Conservation (phyloP, 2,888 invertebrate species). For the Neoaliturus tenellus region DNA sequence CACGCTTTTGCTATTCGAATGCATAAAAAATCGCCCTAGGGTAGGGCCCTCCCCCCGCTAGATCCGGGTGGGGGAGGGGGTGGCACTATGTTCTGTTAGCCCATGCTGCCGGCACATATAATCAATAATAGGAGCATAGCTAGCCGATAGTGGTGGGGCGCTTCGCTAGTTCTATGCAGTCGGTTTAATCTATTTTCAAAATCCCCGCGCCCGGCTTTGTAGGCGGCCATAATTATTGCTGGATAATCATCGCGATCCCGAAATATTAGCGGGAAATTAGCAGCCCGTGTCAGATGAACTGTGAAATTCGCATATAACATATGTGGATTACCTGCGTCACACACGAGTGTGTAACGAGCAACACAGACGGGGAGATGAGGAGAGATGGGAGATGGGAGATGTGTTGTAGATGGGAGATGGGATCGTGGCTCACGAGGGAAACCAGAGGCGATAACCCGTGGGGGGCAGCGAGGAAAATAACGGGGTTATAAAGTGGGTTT, state of each 20-base stretch:
- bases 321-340: not conserved
- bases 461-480: too few relatives aligned
- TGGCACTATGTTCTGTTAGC: conserved; percentile 50
- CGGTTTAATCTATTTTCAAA: conserved; percentile 51
- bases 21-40: conserved; percentile 51
- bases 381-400: not conserved
- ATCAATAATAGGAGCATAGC: conserved; percentile 58
- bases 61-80: not conserved
- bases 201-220: not conserved
- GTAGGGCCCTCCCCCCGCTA: conserved; percentile 51
- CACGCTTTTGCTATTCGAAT: conserved; percentile 15
- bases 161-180: conserved; percentile 43
- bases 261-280: conserved; percentile 37
- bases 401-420: not conserved
- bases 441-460: not conserved
- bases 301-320: conserved; percentile 19
- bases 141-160: conserved; percentile 44
- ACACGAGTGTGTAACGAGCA: not conserved
- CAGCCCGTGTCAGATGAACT: conserved; percentile 28
- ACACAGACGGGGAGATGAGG: not conserved
- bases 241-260: conserved; percentile 1
- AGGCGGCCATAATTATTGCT: conserved; percentile 9
- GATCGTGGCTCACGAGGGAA: conserved; percentile 17
- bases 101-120: conserved; percentile 52
- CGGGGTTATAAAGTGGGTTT: too few relatives aligned